Conservation (phyloP, 2,888 invertebrate genomes). For the Aricia artaxerxes region DNA sequence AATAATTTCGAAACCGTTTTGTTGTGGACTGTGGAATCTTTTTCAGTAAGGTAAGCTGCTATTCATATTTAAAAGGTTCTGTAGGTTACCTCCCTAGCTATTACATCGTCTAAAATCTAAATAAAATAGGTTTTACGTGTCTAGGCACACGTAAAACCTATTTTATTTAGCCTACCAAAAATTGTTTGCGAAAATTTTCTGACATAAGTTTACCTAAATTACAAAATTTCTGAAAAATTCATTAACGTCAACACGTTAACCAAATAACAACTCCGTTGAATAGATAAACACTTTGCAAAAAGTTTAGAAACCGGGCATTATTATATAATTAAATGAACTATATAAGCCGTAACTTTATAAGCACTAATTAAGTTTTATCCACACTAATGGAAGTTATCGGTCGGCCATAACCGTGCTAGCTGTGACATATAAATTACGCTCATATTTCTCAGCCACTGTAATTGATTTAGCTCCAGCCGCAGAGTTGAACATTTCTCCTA, state of each 20-base stretch:
- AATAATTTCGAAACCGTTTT: not conserved
- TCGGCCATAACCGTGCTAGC: not conserved
- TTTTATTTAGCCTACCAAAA: no score
- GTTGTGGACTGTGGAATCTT: not conserved
- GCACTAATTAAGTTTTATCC: not conserved
- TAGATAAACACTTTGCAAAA: no score
- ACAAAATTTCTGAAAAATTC: no score
- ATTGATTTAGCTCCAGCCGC: slow-evolving; percentile 7
- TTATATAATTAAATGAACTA: not conserved
- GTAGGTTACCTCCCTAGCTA: no score
- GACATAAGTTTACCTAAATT: no score
- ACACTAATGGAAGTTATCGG: slow-evolving; percentile 13
- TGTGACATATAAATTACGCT: slow-evolving; percentile 7
- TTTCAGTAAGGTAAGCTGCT: not conserved
- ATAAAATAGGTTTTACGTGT: no score
- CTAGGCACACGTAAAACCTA: no score
- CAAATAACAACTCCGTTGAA: no score
- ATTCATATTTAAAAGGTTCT: no score
- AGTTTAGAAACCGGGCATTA: not conserved
- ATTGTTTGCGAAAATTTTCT: no score
- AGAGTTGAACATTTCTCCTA: slow-evolving; percentile 1
- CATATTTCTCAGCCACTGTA: not conserved
- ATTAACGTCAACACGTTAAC: no score
- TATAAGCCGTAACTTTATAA: not conserved
- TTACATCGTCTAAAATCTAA: no score